Evolutionary conservation across 37 sponge, comb jelly and placozoan genomes (phyloP).

Genomic region (Beroe forskalii): DNA sequence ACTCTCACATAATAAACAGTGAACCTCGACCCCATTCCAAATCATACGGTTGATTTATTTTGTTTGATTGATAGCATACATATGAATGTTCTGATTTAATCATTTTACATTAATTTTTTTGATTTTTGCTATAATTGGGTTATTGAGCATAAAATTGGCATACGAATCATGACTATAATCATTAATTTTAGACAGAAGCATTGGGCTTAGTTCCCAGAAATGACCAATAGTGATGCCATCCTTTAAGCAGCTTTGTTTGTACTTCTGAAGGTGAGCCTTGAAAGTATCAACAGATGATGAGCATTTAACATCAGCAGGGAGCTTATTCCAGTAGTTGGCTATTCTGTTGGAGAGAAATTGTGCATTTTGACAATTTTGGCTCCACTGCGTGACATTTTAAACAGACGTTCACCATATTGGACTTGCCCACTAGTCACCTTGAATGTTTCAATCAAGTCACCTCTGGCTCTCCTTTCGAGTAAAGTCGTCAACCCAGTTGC

Average conservation of each 20-base stretch:
- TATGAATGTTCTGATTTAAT: too few relatives aligned
- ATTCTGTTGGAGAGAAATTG: background rate
- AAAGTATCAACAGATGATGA: constrained; percentile 11
- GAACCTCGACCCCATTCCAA: background rate
- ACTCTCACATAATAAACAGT: background rate
- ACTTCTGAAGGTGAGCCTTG: background rate
- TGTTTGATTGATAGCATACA: too few relatives aligned
- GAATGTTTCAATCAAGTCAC: constrained; percentile 23
- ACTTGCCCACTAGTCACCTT: constrained; percentile 14
- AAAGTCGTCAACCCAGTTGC: background rate
- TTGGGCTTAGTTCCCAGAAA: background rate
- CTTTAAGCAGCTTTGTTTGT: background rate
- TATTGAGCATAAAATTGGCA: too few relatives aligned
- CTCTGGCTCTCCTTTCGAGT: background rate
- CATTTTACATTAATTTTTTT: background rate
- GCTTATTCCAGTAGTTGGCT: constrained; percentile 41
- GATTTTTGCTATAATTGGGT: too few relatives aligned
- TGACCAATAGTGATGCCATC: background rate
- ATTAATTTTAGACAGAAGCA: background rate
- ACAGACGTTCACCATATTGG: background rate
- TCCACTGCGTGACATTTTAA: constrained; percentile 23
- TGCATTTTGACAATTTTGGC: background rate
- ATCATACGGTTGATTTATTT: background rate
- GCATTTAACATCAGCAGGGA: background rate
- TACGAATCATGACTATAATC: constrained; percentile 20